Evolutionary conservation across 2,797 vertebrate genomes (phyloP).

Genomic region (Myotis daubentonii): DNA sequence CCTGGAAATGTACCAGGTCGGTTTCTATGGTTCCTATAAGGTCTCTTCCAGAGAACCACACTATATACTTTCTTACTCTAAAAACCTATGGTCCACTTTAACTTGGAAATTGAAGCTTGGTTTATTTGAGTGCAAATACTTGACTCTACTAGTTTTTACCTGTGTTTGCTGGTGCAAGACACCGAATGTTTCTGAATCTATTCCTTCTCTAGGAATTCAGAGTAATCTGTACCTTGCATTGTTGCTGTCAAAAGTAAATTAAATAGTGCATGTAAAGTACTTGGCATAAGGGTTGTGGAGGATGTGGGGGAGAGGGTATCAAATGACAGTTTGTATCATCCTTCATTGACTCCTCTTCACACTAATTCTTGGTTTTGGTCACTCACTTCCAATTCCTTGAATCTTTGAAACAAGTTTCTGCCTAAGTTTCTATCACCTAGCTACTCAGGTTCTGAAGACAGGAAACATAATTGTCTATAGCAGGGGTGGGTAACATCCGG

Average conservation of each 20-base stretch:
- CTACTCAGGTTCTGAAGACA: not conserved
- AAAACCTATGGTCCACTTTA: not conserved
- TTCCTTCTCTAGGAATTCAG: not conserved
- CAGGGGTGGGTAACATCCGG: no score
- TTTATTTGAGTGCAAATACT: not conserved
- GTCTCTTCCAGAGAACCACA: not conserved
- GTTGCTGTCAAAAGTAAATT: not conserved
- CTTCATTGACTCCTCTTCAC: not conserved
- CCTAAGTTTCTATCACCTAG: not conserved
- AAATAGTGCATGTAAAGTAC: not conserved
- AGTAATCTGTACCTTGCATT: not conserved
- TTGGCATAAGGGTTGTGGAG: not conserved
- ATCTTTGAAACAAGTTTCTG: not conserved
- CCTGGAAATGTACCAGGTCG: not conserved
- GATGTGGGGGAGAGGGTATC: not conserved
- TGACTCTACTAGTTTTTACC: not conserved
- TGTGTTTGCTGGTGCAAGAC: not conserved
- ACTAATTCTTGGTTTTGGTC: not conserved
- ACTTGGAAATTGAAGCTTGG: not conserved
- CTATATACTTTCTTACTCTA: not conserved
- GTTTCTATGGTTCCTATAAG: not conserved
- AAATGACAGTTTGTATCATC: not conserved
- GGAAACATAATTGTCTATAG: not conserved
- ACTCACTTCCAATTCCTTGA: not conserved
- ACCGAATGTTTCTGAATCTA: not conserved